These are phyloP conservation scores for Protobothrops mucrosquamatus DNA, from an alignment of 2,113 vertebrate species.

Conservation along the genomic window DNA sequence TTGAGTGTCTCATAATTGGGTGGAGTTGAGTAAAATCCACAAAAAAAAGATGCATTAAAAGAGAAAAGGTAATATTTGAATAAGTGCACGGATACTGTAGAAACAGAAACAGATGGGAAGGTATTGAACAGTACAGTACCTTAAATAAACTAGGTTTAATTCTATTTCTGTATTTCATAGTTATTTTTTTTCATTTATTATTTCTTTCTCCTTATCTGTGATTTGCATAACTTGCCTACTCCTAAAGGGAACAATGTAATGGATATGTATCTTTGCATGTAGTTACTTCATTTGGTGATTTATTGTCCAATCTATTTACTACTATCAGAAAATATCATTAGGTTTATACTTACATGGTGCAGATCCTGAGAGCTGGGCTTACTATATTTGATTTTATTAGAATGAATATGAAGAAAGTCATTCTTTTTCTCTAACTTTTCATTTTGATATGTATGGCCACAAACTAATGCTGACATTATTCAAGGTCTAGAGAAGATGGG, in stretches of 20 bases:
- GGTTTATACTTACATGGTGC: slow-evolving; percentile 16
- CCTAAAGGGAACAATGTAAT: background rate
- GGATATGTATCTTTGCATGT: background rate
- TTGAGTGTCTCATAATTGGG: background rate
- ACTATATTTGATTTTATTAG: slow-evolving; percentile 45
- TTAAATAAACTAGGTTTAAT: background rate
- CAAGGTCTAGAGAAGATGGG: background rate
- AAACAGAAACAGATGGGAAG: background rate
- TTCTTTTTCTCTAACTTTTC: slow-evolving; percentile 34
- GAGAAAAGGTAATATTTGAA: background rate
- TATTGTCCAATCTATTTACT: slow-evolving; percentile 28
- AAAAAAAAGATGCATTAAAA: background rate
- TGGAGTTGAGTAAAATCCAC: background rate
- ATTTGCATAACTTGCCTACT: background rate
- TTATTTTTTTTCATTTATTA: background rate
- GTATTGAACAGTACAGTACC: background rate
- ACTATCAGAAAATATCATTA: slow-evolving; percentile 43
- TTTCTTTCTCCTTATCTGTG: background rate
- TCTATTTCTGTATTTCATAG: background rate
- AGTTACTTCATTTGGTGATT: slow-evolving; percentile 14
- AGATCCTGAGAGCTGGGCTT: slow-evolving; percentile 35
- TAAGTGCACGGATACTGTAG: background rate
- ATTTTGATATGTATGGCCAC: slow-evolving; percentile 28
- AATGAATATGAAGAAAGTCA: slow-evolving; percentile 49
- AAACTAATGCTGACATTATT: background rate